These are phyloP conservation scores for Meganola albula DNA, from an alignment of 2,888 invertebrate genomes.

Conservation along the genomic window DNA sequence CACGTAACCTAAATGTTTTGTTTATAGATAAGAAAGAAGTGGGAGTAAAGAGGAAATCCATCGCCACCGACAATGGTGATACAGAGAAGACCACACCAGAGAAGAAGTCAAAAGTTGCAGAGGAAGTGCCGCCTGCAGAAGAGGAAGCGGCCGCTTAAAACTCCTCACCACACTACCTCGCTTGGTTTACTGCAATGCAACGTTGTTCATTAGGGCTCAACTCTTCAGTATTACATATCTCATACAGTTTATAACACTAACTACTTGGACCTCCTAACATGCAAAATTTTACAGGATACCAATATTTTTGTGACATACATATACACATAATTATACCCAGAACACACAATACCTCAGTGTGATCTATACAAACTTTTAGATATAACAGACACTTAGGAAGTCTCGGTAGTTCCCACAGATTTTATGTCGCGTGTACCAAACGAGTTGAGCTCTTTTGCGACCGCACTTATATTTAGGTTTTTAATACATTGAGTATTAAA, in stretches of 20 bases:
- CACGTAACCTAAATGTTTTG: conserved; percentile 2
- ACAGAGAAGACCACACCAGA: conserved; percentile 82
- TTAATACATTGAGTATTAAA: conserved; percentile 65
- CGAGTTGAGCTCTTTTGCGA: conserved; percentile 70
- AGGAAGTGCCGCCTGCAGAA: conserved; percentile 75
- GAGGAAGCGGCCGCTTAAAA: conserved; percentile 79
- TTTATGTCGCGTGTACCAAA: conserved; percentile 42
- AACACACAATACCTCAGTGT: not conserved
- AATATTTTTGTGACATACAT: conserved; percentile 1
- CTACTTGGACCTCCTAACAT: conserved; percentile 27
- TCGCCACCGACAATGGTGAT: conserved; percentile 73
- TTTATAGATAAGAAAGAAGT: conserved; percentile 70
- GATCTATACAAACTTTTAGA: conserved; percentile 17
- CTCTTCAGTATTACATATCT: conserved; percentile 56
- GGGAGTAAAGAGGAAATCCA: conserved; percentile 84
- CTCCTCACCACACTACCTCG: conserved; percentile 28
- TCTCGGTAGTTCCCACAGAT: conserved; percentile 27
- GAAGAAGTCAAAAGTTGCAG: conserved; percentile 84
- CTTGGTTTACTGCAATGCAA: conserved; percentile 76
- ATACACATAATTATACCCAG: not conserved
- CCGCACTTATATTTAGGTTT: conserved; percentile 65
- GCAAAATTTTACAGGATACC: conserved; percentile 24
- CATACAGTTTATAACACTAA: conserved; percentile 30
- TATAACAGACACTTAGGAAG: conserved; percentile 23
- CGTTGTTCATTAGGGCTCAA: conserved; percentile 66